These are phyloP conservation scores for Nephrotoma guestfalica DNA, from an alignment of 2,888 invertebrate species.

Conservation along the genomic window DNA sequence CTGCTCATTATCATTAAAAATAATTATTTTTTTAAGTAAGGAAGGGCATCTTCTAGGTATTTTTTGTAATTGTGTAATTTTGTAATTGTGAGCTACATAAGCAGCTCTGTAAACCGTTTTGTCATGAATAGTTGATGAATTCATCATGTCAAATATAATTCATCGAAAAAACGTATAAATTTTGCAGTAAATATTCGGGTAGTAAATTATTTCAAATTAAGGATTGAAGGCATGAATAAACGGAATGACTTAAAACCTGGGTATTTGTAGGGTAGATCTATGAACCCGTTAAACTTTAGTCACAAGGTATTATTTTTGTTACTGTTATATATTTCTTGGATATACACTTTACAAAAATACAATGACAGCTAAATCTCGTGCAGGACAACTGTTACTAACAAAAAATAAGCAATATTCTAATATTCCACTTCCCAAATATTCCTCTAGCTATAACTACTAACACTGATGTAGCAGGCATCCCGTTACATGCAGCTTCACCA, in stretches of 20 bases:
- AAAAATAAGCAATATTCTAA: too few relatives aligned
- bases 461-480: too few relatives aligned
- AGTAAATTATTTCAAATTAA: background rate
- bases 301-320: background rate
- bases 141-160: background rate
- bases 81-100: too few relatives aligned
- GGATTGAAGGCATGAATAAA: background rate
- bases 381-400: too few relatives aligned
- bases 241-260: background rate
- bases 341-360: too few relatives aligned
- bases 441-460: too few relatives aligned
- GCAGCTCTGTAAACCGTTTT: background rate
- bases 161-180: background rate
- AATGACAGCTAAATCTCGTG: too few relatives aligned
- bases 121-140: background rate
- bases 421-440: too few relatives aligned
- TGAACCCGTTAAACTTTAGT: background rate
- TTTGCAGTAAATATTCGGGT: background rate
- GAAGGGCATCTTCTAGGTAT: background rate
- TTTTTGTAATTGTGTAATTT: too few relatives aligned
- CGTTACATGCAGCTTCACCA: too few relatives aligned
- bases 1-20: background rate
- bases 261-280: background rate
- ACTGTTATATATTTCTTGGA: background rate
- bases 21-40: background rate